Base-by-base conservation (phyloP, 1,140 invertebrate genomes). In the Eriosoma lanigerum region DNA sequence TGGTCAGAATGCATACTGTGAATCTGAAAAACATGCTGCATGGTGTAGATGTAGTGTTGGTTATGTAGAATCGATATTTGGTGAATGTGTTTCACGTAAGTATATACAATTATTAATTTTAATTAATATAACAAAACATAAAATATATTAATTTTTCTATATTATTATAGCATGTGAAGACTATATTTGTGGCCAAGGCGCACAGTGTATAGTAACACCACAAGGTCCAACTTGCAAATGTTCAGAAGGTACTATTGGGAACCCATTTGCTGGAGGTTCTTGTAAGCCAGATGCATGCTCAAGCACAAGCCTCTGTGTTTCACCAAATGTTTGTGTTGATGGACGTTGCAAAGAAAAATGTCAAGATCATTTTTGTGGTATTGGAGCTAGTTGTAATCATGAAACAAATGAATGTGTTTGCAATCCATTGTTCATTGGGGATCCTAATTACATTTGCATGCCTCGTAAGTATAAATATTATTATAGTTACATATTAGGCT, bases 11-110 rank as follows among this genome's bases (percentile, higher is more conserved):
- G 93, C 95, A 29, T 85, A 92, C 58, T 95, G 94, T 84, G 89
- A 91, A 86, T 83, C 75, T 24, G 54, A 78, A 12, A 78, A 78
- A 26, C 94, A 97, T 85, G 92, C 92, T 1, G 93, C 93, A 5
- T 94, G 92, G 91, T 97, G 95, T 85, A 89, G 92, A 82, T 97
- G 95, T 84, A 89, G 90, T 66, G 90, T 93, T 52, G 95, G 95
- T 29, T 96, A 90, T 84, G 75, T 78, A 24, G 75, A 78, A 8
- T 60, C 75, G 13, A 88, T 93, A 82, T 83, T 90, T 2, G 87
- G 87, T 48, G 89, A 90, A 66, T 87, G 89, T 82, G 90, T 92
- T 21, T 89, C 92, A 24, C 94, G 93, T 84, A 91, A 91, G 0
- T 94, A 93, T 85, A 85, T 92, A 50, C 88, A 89, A 9, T 89